phyloP scores from a whole-genome alignment of 2,888 invertebrate species.

The Cataglyphis albicans region DNA sequence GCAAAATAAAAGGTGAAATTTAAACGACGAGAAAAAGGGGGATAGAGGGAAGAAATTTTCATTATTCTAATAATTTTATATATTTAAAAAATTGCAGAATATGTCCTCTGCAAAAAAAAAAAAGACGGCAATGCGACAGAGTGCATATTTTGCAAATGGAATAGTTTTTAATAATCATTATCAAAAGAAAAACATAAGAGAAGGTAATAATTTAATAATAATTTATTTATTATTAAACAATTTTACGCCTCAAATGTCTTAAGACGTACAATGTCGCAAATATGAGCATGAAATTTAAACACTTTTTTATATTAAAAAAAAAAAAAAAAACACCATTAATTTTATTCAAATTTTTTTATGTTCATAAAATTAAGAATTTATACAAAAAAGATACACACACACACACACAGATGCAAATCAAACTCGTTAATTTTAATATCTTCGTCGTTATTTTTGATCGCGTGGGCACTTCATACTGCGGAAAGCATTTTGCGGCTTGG shows the following conservation, averaged over 20 bases:
- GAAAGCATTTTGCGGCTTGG: slow-evolving; percentile 40
- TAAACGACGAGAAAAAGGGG: slow-evolving; percentile 28
- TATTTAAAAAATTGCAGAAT: slow-evolving; percentile 22
- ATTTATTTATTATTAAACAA: not conserved
- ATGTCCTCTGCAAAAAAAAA: not conserved
- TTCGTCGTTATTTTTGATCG: slow-evolving; percentile 23
- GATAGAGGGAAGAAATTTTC: slow-evolving; percentile 25
- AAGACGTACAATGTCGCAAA: not conserved
- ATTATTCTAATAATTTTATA: slow-evolving; percentile 50
- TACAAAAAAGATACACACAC: not conserved
- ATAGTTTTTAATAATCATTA: slow-evolving; percentile 1
- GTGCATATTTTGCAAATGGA: not conserved
- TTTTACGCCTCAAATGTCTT: not conserved
- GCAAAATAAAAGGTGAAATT: slow-evolving; percentile 30
- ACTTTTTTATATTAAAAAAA: not conserved
- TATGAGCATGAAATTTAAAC: not conserved
- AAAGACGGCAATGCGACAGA: not conserved
- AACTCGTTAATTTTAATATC: slow-evolving; percentile 3
- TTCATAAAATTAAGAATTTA: not conserved
- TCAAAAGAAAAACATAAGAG: not conserved
- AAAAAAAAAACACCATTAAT: not conserved
- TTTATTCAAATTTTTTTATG: not conserved
- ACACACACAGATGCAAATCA: not conserved
- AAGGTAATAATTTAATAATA: not conserved
- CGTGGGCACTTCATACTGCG: slow-evolving; percentile 20